Evolutionary conservation across 2,888 invertebrate genomes (phyloP).

Genomic region (Chesias legatella): DNA sequence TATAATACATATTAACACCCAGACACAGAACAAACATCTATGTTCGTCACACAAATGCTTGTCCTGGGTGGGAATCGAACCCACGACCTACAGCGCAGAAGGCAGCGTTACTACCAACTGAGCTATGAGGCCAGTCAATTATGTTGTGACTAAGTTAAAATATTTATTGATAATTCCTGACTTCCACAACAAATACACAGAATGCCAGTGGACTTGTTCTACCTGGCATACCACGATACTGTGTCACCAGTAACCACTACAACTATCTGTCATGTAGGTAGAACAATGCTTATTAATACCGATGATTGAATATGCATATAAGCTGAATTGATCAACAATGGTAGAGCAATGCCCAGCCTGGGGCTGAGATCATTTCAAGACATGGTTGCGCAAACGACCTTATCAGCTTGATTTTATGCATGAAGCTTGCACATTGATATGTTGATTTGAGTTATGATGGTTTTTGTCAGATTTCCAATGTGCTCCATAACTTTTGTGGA

Average conservation of each 20-base stretch:
- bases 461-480: too few relatives aligned
- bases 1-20: too few relatives aligned
- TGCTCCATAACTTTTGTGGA: too few relatives aligned
- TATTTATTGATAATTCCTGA: constrained; percentile 3
- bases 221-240: constrained; percentile 4
- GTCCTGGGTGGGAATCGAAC: too few relatives aligned
- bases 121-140: too few relatives aligned
- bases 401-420: constrained; percentile 5
- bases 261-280: constrained; percentile 46
- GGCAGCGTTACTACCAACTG: too few relatives aligned
- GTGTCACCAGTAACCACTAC: constrained; percentile 28
- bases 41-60: too few relatives aligned
- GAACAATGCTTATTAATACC: constrained; percentile 56
- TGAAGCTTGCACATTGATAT: constrained; percentile 4
- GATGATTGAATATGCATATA: constrained; percentile 58
- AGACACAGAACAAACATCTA: too few relatives aligned
- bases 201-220: constrained; percentile 10
- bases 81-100: too few relatives aligned
- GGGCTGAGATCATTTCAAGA: constrained; percentile 15
- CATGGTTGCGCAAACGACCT: constrained; percentile 18
- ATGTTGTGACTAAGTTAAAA: too few relatives aligned
- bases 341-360: constrained; percentile 3
- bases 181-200: constrained; percentile 7
- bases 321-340: constrained; percentile 19
- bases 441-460: constrained; percentile 6